These are phyloP conservation scores for Aplidium turbinatum DNA, from an alignment of 23 tunicate genomes.

Conservation along the genomic window DNA sequence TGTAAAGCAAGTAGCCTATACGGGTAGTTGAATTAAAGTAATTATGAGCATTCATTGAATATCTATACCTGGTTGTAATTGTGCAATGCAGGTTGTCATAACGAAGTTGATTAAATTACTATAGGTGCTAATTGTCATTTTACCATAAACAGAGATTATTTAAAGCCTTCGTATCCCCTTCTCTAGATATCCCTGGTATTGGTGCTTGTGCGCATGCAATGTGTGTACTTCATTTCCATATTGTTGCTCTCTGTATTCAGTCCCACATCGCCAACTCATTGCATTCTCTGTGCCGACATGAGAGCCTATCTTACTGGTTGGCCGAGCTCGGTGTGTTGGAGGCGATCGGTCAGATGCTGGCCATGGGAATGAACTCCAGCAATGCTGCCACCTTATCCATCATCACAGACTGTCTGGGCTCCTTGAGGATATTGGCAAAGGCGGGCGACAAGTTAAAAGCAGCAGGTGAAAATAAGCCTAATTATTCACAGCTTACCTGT, in stretches of 20 bases:
- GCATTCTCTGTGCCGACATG: conserved; percentile 64
- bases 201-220: not conserved
- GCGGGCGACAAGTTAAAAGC: conserved; percentile 59
- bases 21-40: no score
- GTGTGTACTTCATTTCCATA: not conserved
- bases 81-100: no score
- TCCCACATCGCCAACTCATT: conserved; percentile 51
- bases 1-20: no score
- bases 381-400: not conserved
- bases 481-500: no score
- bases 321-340: conserved; percentile 52
- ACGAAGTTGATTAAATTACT: no score
- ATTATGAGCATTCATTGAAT: no score
- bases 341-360: conserved; percentile 50
- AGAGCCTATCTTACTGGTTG: conserved; percentile 58
- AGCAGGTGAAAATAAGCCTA: conserved; percentile 37
- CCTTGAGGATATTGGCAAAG: conserved; percentile 70
- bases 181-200: no score
- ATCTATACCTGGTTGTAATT: no score
- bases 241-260: conserved; percentile 24
- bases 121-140: no score
- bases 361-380: not conserved
- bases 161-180: no score
- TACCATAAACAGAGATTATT: no score
- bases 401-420: conserved; percentile 42